These are phyloP conservation scores for Fringilla coelebs DNA, from an alignment of 2,797 vertebrate genomes.

Conservation along the genomic window DNA sequence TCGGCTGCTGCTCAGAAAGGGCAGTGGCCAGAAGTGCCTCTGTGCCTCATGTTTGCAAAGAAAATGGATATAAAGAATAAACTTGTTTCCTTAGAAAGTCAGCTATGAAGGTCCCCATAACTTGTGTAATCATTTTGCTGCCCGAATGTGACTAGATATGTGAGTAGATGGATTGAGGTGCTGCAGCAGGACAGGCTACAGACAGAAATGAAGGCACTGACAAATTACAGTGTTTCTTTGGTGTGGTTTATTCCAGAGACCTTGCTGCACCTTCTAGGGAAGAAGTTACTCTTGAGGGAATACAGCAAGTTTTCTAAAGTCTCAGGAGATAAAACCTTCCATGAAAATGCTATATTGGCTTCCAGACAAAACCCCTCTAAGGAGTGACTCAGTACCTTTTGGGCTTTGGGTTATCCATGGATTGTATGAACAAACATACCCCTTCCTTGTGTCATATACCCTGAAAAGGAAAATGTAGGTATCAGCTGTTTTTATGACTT, in stretches of 20 bases:
- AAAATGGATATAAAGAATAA: neutral
- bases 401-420: neutral
- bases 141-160: neutral
- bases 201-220: constrained; percentile 18
- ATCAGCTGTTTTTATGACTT: neutral
- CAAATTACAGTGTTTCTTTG: neutral
- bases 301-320: neutral
- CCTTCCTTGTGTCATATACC: neutral
- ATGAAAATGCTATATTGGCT: neutral
- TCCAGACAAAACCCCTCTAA: neutral
- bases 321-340: neutral
- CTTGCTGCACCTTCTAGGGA: neutral
- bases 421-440: neutral
- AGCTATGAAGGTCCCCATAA: neutral
- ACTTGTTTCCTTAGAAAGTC: neutral
- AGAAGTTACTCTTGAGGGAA: neutral
- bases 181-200: neutral
- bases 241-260: neutral
- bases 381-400: neutral
- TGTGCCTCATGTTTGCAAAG: neutral
- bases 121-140: neutral
- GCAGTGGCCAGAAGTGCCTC: neutral
- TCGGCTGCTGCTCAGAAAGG: neutral
- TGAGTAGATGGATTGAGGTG: constrained; percentile 26
- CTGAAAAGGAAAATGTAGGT: neutral